Evolutionary conservation across 2,888 invertebrate species (phyloP), one percentile per base, ranked within the genome.

Genomic region (Nomada goodeniana): DNA sequence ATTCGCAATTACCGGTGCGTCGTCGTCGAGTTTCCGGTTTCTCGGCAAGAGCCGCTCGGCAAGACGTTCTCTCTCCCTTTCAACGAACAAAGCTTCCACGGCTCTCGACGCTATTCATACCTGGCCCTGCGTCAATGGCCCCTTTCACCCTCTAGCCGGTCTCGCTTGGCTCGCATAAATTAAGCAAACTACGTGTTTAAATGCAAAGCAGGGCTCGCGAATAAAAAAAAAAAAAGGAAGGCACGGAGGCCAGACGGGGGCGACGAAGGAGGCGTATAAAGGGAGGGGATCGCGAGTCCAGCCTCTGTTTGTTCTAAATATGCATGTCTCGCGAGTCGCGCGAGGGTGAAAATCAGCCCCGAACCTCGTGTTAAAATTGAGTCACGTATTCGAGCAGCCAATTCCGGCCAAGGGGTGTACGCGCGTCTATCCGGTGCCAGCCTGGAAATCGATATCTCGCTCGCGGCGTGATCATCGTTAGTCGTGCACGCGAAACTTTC

Each of bases 131-230:
- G 20, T 68, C 76, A 79, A 76, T 76, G 64, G 76, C 64, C 63
- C 63, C 76, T 63, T 72, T 76, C 79, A 20, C 79, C 53, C 77
- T 69, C 50, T n/a, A 13, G 15, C 42, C 42, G 60, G 23, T 36
- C 36, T 47, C 47, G 68, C 55, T 11, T 15, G 63, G 47, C 71
- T 74, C 75, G 87, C 85, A 87, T 87, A 87, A 87, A 86, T 87
- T 87, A 86, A 86, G 76, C 76, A 65, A 86, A 84, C 84, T 86
- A 85, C 89, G 84, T 85, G 89, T 89, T 90, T 89, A 88, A 89
- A 91, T 90, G 89, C 90, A 89, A 88, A 91, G 85, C 86, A 72
- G 75, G 88, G 26, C 68, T 60, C 44, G 85, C 59, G 82, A 85
- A 84, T 84, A 82, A 87, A 23, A 1, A 23, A 23, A 23, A 23